Conservation (phyloP, 2,888 invertebrate species). For the Altica lythri region DNA sequence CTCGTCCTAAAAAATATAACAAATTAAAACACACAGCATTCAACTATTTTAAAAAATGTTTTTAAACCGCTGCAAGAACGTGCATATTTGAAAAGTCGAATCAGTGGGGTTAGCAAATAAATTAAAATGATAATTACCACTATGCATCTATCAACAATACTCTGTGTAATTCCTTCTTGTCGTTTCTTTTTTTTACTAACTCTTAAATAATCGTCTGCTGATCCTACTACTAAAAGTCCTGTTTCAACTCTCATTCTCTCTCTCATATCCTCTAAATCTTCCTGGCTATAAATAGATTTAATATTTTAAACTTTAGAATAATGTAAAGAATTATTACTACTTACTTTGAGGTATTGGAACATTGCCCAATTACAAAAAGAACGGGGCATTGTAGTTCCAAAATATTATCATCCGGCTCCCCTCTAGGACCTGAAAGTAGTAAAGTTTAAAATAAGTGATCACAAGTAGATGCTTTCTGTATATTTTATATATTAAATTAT, state of each 20-base stretch:
- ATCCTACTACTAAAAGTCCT: conserved; percentile 76
- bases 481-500: neutral
- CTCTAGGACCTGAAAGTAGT: conserved; percentile 55
- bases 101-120: no score
- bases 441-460: no score
- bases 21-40: conserved; percentile 1
- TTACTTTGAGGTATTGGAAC: conserved; percentile 66
- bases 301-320: neutral
- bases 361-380: conserved; percentile 79
- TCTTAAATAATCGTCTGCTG: conserved; percentile 76
- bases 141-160: conserved; percentile 78
- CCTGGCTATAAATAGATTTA: conserved; percentile 63
- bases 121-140: conserved; percentile 60
- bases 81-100: no score
- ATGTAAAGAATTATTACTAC: conserved; percentile 31
- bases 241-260: conserved; percentile 78
- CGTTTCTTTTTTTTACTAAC: conserved; percentile 72
- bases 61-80: no score
- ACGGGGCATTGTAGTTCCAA: conserved; percentile 74
- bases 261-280: conserved; percentile 77
- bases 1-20: conserved; percentile 61
- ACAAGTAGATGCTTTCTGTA: no score
- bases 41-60: no score
- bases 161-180: conserved; percentile 77
- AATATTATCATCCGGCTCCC: conserved; percentile 76